Evolutionary conservation across 2,113 vertebrate genomes (phyloP).

Genomic region (Aptenodytes patagonicus): DNA sequence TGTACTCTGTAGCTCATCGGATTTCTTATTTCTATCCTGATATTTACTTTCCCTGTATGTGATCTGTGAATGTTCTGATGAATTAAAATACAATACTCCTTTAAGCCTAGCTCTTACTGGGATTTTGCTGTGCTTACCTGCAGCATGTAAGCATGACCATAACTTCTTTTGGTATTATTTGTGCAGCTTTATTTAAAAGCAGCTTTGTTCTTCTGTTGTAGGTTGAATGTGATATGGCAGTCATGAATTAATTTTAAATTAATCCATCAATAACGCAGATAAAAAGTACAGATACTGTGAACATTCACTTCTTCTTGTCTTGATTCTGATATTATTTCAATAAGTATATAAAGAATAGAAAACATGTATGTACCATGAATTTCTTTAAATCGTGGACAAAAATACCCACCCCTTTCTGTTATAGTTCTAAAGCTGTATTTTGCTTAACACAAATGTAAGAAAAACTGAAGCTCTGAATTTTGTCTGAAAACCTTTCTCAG

Average conservation of each 20-base stretch:
- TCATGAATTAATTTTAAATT: not conserved
- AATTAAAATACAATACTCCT: not conserved
- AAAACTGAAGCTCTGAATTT: not conserved
- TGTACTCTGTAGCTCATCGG: not conserved
- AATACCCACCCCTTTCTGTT: not conserved
- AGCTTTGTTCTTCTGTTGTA: not conserved
- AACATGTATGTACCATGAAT: not conserved
- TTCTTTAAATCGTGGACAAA: not conserved
- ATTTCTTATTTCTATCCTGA: not conserved
- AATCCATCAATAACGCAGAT: not conserved
- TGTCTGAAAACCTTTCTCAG: not conserved
- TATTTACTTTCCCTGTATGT: not conserved
- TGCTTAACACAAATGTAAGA: not conserved
- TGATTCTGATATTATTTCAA: not conserved
- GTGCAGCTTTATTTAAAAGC: not conserved
- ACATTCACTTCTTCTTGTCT: not conserved
- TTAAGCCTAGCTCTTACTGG: not conserved
- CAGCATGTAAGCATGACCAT: not conserved
- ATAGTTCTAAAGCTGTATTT: not conserved
- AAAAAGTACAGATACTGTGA: not conserved
- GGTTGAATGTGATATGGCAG: not conserved
- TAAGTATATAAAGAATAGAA: not conserved
- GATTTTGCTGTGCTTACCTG: not conserved
- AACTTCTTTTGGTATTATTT: not conserved
- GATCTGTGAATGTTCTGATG: not conserved